Evolutionary conservation across 2,113 vertebrate genomes (phyloP), one percentile per base, ranked within the genome.

Genomic region (Rhodinocichla rosea): DNA sequence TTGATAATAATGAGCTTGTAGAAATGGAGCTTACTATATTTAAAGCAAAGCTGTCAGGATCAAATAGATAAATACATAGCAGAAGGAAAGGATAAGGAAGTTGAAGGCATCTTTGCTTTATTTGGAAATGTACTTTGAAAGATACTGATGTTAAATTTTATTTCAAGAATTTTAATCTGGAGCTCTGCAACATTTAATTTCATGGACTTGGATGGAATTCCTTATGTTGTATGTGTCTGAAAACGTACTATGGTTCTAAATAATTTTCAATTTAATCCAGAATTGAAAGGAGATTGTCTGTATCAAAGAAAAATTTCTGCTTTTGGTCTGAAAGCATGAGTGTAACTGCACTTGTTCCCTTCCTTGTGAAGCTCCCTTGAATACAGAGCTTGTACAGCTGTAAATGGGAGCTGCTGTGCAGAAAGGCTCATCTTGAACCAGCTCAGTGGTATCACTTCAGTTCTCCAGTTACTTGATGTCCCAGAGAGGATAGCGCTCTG

Each of bases 71-170:
- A 81, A 47, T 68, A 8, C 7, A 27, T 73, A 69, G 56, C 44
- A 92, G 74, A 91, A 90, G 65, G 37, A 86, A 83, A 86, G 33
- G 30, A 60, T 40, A 95, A 87, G 64, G 42, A 56, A 64, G 32
- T 62, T 59, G 81, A 92, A 60, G 16, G 24, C 75, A 44, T 84
- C 45, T 77, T 91, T 92, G 39, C 50, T 42, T 77, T 95, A 40
- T 87, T 62, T 87, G 49, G 62, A 91, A 94, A 77, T 52, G 11
- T 91, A 35, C 83, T 94, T 95, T 73, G 65, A 89, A 96, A 89
- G 23, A 64, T n/a, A 62, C 9, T 60, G 24, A 71, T 49, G 6
- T 87, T 89, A 85, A 91, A 49, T 87, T 92, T 53, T 50, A 57
- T 76, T 95, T 92, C 73, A 92, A 77, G 76, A 92, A 24, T 85